These are phyloP conservation scores for Campopleginae sp. DNA, from an alignment of 2,888 invertebrate genomes.

Conservation along the genomic window DNA sequence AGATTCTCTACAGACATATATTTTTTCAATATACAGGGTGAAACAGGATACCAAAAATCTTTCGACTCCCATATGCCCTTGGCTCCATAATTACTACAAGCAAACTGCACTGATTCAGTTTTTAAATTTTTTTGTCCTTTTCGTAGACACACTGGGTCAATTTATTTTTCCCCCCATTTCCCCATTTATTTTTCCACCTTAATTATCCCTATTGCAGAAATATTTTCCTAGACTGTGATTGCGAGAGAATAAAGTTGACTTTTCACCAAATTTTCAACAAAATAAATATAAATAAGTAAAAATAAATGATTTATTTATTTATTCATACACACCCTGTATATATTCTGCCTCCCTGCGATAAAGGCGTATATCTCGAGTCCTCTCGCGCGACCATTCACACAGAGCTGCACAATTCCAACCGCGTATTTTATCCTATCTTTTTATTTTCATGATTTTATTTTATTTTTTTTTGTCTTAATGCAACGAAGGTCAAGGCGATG, in stretches of 20 bases:
- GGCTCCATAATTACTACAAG: neutral
- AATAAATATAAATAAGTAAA: too few species aligned
- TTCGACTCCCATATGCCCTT: neutral
- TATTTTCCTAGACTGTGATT: too few species aligned
- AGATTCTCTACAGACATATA: constrained; percentile 20
- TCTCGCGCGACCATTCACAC: constrained; percentile 1
- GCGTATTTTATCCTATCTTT: constrained; percentile 1
- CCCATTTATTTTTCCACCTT: too few species aligned
- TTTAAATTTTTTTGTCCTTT: too few species aligned
- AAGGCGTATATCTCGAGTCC: constrained; percentile 21
- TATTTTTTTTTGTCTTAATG: constrained; percentile 3
- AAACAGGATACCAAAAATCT: neutral
- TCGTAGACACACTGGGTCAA: too few species aligned
- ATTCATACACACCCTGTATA: neutral
- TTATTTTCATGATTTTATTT: constrained; percentile 13
- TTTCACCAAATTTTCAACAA: too few species aligned
- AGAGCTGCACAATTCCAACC: constrained; percentile 1
- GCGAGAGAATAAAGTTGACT: too few species aligned
- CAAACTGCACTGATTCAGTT: neutral
- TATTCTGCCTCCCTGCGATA: neutral
- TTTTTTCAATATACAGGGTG: neutral
- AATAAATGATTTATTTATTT: too few species aligned
- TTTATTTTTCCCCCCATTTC: too few species aligned
- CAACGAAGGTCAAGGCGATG: constrained; percentile 43
- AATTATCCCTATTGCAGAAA: too few species aligned